Conservation (phyloP, 2,797 vertebrate genomes). For the Mustela erminea region DNA sequence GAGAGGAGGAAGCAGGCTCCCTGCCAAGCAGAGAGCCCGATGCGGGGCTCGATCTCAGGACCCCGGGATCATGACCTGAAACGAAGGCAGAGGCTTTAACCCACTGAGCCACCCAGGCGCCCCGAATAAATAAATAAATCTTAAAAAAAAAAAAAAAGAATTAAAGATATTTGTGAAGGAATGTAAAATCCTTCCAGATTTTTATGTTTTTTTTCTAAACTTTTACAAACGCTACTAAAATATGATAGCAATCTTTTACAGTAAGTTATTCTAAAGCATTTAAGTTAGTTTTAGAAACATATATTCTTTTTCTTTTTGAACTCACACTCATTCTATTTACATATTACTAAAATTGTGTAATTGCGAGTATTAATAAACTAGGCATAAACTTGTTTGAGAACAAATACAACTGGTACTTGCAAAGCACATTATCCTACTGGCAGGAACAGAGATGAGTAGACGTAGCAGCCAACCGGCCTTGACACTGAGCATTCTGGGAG, state of each 20-base stretch:
- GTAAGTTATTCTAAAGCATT: conserved; percentile 28
- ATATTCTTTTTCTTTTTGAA: conserved; percentile 16
- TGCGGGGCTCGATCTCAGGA: too few relatives aligned
- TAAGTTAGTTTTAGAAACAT: conserved; percentile 52
- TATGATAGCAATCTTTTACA: neutral
- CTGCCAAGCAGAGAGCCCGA: too few relatives aligned
- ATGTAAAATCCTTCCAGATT: neutral
- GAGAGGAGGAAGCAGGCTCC: too few relatives aligned
- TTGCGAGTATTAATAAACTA: conserved; percentile 4
- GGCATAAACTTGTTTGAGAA: neutral
- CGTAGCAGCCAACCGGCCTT: neutral
- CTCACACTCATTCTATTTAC: conserved; percentile 13
- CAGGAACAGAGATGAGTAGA: neutral
- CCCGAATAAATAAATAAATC: too few relatives aligned
- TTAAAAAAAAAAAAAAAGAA: neutral
- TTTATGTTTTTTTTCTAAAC: neutral
- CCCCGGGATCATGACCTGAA: too few relatives aligned
- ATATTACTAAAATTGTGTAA: neutral
- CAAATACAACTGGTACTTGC: neutral
- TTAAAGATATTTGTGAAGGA: neutral
- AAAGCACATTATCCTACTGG: neutral
- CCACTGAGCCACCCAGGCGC: too few relatives aligned
- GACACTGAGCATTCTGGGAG: neutral
- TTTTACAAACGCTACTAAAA: conserved; percentile 35
- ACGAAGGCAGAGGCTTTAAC: too few relatives aligned